Evolutionary conservation across 1,140 invertebrate species (phyloP).

Genomic region (Rhyacophila brunnea): DNA sequence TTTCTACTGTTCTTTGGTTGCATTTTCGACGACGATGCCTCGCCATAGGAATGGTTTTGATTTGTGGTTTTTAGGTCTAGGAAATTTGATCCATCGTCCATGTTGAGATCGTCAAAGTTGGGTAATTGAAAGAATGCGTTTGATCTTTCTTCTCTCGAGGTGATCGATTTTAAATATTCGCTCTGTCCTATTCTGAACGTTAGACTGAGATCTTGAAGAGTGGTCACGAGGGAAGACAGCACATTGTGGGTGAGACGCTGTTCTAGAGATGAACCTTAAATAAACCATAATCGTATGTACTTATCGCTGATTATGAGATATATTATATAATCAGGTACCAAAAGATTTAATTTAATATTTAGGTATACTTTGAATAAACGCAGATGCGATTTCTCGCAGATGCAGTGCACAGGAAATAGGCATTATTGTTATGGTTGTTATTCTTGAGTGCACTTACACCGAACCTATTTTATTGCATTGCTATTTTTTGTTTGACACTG

Average conservation of each 20-base stretch:
- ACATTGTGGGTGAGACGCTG: conserved; percentile 79
- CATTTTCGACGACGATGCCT: conserved; percentile 8
- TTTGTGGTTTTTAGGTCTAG: conserved; percentile 45
- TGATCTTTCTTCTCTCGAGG: conserved; percentile 85
- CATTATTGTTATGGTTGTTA: no score
- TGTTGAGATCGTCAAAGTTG: conserved; percentile 59
- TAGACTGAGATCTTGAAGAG: conserved; percentile 80
- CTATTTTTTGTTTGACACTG: no score
- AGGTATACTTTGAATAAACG: no score
- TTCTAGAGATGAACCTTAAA: conserved; percentile 64
- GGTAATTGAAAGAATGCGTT: conserved; percentile 78
- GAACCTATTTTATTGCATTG: no score
- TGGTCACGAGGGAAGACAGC: conserved; percentile 74
- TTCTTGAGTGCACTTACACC: no score
- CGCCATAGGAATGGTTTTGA: conserved; percentile 42
- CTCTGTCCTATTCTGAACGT: conserved; percentile 82
- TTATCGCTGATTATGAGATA: no score
- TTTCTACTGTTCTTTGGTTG: conserved; percentile 28
- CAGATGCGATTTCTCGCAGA: no score
- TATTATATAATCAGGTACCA: no score
- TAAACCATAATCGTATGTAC: no score
- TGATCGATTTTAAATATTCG: conserved; percentile 79
- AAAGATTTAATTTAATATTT: no score
- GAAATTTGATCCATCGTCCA: conserved; percentile 45
- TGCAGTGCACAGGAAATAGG: no score